Conservation (phyloP, 1,140 invertebrate genomes). For the Drosophila carrolli region DNA sequence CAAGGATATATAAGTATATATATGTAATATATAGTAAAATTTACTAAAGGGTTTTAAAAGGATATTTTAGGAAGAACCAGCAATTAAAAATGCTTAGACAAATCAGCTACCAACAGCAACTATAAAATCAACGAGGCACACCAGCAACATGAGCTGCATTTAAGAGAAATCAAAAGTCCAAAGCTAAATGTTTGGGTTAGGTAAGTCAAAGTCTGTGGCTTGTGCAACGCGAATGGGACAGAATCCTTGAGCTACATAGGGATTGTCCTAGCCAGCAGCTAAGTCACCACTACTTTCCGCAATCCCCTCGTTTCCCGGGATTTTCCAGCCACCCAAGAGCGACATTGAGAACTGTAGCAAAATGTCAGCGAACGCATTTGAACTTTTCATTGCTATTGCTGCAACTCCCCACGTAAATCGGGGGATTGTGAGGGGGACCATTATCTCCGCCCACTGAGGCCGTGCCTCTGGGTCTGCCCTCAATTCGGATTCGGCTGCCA, state of each 20-base stretch:
- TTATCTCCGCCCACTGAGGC: slow-evolving; percentile 36
- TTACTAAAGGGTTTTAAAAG: too few species aligned
- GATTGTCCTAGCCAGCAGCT: slow-evolving; percentile 27
- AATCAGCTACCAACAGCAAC: neutral
- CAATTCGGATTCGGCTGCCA: slow-evolving; percentile 33
- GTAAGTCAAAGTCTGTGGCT: slow-evolving; percentile 33
- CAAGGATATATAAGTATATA: too few species aligned
- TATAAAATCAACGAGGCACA: neutral
- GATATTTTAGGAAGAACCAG: neutral
- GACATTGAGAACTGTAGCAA: slow-evolving; percentile 59
- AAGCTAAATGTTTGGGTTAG: slow-evolving; percentile 26
- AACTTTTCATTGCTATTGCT: slow-evolving; percentile 62
- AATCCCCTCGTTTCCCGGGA: neutral
- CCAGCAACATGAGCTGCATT: slow-evolving; percentile 4
- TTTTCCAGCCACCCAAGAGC: slow-evolving; percentile 6
- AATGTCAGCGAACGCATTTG: slow-evolving; percentile 78
- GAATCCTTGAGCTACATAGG: slow-evolving; percentile 66
- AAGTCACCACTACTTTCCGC: slow-evolving; percentile 4
- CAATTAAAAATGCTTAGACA: neutral
- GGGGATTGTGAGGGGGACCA: neutral
- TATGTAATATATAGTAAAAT: too few species aligned
- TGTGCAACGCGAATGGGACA: slow-evolving; percentile 8
- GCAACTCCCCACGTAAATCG: slow-evolving; percentile 41
- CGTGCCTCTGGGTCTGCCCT: slow-evolving; percentile 33
- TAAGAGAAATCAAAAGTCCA: slow-evolving; percentile 9